Evolutionary conservation across 2,888 invertebrate species (phyloP).

Genomic region (Himalopsyche anomala): DNA sequence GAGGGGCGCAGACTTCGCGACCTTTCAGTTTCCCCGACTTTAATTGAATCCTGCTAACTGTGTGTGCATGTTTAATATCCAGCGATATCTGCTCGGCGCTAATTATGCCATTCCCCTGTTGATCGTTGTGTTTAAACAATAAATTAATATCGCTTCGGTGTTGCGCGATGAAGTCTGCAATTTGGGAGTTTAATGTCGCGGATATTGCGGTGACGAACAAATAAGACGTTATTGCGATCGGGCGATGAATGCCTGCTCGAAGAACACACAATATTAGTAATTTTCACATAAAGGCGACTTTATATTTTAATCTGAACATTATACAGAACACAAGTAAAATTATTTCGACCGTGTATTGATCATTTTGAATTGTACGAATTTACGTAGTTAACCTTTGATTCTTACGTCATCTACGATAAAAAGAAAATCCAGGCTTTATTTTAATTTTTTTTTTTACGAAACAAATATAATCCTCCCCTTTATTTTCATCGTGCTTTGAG

Average conservation of each 20-base stretch:
- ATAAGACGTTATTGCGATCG: background rate
- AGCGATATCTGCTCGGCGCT: background rate
- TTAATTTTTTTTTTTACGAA: background rate
- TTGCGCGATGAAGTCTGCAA: background rate
- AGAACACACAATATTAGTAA: too few relatives aligned
- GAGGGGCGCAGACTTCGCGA: conserved; percentile 1
- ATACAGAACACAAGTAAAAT: background rate
- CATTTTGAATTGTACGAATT: background rate
- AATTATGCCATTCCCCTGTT: conserved; percentile 10
- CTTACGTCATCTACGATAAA: background rate
- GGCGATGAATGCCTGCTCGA: background rate
- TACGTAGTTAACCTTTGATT: background rate
- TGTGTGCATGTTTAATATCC: conserved; percentile 41
- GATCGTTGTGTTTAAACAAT: conserved; percentile 38
- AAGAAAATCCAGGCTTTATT: background rate
- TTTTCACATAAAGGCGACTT: too few relatives aligned
- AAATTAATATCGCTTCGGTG: conserved; percentile 37
- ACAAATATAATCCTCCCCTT: conserved; percentile 7
- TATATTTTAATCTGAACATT: too few relatives aligned
- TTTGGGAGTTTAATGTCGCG: background rate
- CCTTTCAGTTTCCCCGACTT: conserved; percentile 29
- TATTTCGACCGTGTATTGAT: background rate
- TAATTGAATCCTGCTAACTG: conserved; percentile 50
- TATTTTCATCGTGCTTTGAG: conserved; percentile 7
- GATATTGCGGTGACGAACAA: background rate